A percentile compares a stretch with the other conserved stretches of the same genome.
Evolutionary conservation across 1,140 invertebrate species (phyloP).

Genomic region (Prorops nasuta): DNA sequence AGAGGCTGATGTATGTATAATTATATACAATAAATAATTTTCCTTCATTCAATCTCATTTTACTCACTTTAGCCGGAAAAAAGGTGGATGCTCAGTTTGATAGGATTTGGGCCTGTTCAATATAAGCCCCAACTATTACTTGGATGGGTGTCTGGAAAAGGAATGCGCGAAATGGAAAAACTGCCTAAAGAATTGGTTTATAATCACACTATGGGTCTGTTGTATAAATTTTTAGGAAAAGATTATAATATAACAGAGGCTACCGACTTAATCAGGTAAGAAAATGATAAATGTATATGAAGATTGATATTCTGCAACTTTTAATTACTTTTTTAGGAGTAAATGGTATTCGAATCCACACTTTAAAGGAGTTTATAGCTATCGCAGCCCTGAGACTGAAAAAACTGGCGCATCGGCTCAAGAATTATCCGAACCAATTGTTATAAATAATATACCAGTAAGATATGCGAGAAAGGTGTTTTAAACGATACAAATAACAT

Average conservation of each 20-base stretch:
- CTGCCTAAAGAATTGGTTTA: constrained; percentile 52
- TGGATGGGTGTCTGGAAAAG: constrained; percentile 60
- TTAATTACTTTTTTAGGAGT: constrained; percentile 55
- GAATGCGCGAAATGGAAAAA: constrained; percentile 59
- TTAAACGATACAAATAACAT: not conserved
- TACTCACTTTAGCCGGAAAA: constrained; percentile 19
- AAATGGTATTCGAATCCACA: constrained; percentile 69
- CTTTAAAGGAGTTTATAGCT: constrained; percentile 71
- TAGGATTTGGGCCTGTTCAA: constrained; percentile 63
- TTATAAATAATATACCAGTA: constrained; percentile 36
- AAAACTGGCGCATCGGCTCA: constrained; percentile 17
- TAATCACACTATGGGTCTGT: constrained; percentile 41
- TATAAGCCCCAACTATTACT: constrained; percentile 65
- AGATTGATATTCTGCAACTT: not conserved
- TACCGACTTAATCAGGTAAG: constrained; percentile 38
- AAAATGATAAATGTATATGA: constrained; percentile 29
- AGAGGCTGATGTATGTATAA: constrained; percentile 14
- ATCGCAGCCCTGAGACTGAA: constrained; percentile 59
- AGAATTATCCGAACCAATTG: constrained; percentile 40
- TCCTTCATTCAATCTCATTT: not conserved
- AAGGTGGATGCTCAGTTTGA: constrained; percentile 61
- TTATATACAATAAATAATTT: not conserved
- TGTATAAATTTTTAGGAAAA: constrained; percentile 49
- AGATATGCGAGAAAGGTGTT: constrained; percentile 1
- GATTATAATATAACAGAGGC: constrained; percentile 55